Base-by-base conservation (phyloP, 2,888 invertebrate species). In the Esperia sulphurella region DNA sequence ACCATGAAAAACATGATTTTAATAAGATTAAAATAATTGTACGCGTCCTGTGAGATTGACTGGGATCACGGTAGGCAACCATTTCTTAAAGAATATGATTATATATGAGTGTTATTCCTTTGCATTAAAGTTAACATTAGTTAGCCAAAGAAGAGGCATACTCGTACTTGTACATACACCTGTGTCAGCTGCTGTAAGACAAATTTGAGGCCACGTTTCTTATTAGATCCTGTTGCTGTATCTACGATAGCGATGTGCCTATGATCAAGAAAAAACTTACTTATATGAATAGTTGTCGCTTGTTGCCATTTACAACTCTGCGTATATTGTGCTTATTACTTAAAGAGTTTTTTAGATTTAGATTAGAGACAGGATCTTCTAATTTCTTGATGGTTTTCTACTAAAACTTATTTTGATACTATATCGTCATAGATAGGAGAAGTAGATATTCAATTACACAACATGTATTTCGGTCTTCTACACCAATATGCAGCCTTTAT, bases 11-110 rank as follows among this genome's bases (percentile, higher is more conserved):
- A 69, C 74, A 75, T 75, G 85, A 87, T 86, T 84, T 82, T 83
- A 83, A 84, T 81, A 83, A 86, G 87, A 87, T 88, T 87, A 88
- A 79, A 87, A 87, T 88, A 88, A 88, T 86, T 87, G 87, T 88
- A 82, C 74, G 72, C 74, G 75, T 83, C 82, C 80, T 80, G 75
- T 56, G 71, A 84, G 83, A 82, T 79, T 77, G 79, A 77, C 78
- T 79, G 12, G 65, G 60, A 66, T 78, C 75, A 72, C 35, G 9
- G 71, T 78, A 75, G 79, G 29, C 14, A 31, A 31, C 29, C 14
- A 14, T n/a, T n/a, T 37, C 29, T 14, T 31, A 21, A 21, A 21
- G 2, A 21, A 21, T 21, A 21, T 21, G 2, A 3, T 14, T 33
- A 38, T n/a, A 3, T 35, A 6, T 41, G 31, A 45, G 21, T 45